Base-by-base conservation (phyloP, 37 sponge, comb jelly and placozoan species). In the Cladorhizidae sp. region DNA sequence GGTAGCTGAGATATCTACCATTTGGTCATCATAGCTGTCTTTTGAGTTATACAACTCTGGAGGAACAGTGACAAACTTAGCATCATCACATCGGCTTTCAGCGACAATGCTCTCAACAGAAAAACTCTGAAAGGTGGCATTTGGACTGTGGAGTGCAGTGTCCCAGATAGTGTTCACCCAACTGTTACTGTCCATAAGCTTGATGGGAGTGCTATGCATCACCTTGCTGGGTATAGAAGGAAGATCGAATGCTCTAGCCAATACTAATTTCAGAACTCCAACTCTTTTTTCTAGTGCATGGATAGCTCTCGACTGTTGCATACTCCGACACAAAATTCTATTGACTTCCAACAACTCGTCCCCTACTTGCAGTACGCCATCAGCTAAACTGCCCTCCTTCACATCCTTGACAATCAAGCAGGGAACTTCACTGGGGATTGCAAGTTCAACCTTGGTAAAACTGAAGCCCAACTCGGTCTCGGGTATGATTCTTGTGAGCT, bases 311-410 rank as follows among this genome's bases (percentile, higher is more conserved):
- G 33, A 49, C 62, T 81, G 91, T 29, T 57, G 49, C 11, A 43
- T 22, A 45, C 86, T 70, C 39, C 82, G 77, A 54, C 91, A 90
- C 43, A 56, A 36, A 36, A 72, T 35, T 18, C 91, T 86, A 52
- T 85, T 90, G 18, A 90, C 82, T 57, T 90, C 91, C 41, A 90
- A 40, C 17, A 90, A 36, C 41, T 85, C 82, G 58, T 90, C 91
- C 25, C 91, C 91, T 33, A 83, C 74, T 26, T 41, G 5, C 54
- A 90, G 50, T 0, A 82, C 8, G 0, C 78, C 77, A 59, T 35
- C 38, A 3, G 86, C 86, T 6, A 59, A 5, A 56, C 86, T 78
- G 8, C 56, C 91, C 26, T 85, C 78, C 39, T 81, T 77, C 12
- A 90, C 91, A 54, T 72, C 70, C 25, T 42, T 80, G 45, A 90